Conservation (phyloP, 2,113 vertebrate genomes). For the human (Homo sapiens) region DNA sequence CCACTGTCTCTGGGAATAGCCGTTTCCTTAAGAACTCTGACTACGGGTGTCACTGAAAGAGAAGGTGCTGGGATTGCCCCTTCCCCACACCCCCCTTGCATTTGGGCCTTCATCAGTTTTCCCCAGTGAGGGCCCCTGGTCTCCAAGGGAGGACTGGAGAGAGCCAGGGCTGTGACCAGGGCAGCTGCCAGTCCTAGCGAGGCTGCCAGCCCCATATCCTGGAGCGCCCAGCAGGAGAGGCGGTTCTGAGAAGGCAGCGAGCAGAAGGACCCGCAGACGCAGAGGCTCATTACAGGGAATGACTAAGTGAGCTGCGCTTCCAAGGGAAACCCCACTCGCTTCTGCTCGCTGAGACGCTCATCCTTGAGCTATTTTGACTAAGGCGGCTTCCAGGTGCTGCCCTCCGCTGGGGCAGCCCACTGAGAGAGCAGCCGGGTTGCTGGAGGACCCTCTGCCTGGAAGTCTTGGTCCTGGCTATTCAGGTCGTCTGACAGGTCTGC, state of each 20-base stretch:
- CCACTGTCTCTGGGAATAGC: not conserved
- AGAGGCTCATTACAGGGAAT: conserved; percentile 53
- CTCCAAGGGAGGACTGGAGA: not conserved
- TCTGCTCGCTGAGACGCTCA: conserved; percentile 6
- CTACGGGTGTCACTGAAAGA: not conserved
- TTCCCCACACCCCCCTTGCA: not conserved
- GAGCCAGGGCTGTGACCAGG: not conserved
- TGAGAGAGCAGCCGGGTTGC: not conserved
- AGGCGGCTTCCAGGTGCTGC: conserved; percentile 1
- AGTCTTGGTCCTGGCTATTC: not conserved
- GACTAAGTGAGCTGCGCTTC: conserved; percentile 73
- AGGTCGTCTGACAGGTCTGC: conserved; percentile 14
- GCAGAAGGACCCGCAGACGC: conserved; percentile 39
- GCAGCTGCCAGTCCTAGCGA: not conserved
- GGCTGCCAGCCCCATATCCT: not conserved
- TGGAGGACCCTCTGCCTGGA: not conserved
- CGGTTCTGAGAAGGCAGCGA: not conserved
- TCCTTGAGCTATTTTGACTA: conserved; percentile 1
- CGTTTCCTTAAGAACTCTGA: not conserved
- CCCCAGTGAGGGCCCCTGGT: not conserved
- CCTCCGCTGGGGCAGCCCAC: not conserved
- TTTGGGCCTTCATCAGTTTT: not conserved
- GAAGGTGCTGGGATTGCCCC: not conserved
- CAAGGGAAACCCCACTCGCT: conserved; percentile 68
- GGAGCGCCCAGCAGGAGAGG: not conserved